Evolutionary conservation across 2,888 invertebrate genomes (phyloP).

Genomic region (Tricholauxania praeusta): DNA sequence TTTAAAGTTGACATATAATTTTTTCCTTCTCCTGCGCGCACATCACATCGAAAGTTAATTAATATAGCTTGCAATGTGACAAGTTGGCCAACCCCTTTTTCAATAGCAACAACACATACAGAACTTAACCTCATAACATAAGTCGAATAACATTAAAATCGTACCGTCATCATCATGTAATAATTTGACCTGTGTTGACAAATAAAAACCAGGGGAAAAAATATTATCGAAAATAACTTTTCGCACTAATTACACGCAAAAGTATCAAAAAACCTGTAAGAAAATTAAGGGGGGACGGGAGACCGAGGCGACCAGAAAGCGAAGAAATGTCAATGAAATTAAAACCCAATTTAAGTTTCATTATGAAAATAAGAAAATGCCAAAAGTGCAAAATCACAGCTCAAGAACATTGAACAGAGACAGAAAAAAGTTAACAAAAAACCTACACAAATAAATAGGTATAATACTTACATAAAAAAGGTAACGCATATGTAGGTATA

Average conservation of each 20-base stretch:
- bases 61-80: no score
- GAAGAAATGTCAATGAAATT: constrained; percentile 25
- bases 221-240: no score
- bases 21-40: no score
- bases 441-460: background rate
- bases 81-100: no score
- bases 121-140: no score
- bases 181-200: no score
- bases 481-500: background rate
- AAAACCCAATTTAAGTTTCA: constrained; percentile 27
- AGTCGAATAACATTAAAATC: no score
- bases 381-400: constrained; percentile 14
- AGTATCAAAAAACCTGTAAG: background rate
- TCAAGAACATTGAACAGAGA: background rate
- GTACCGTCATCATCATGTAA: no score
- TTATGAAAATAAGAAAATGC: background rate
- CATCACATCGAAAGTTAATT: no score
- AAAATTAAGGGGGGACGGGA: background rate
- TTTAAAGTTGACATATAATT: no score
- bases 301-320: background rate
- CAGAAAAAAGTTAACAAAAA: background rate
- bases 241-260: background rate
- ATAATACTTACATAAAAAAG: background rate
- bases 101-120: no score
- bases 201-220: no score